Percentiles rank a stretch among this genome's conserved stretches.
Conservation (phyloP, 2,797 vertebrate genomes). For the Antrozous pallidus region DNA sequence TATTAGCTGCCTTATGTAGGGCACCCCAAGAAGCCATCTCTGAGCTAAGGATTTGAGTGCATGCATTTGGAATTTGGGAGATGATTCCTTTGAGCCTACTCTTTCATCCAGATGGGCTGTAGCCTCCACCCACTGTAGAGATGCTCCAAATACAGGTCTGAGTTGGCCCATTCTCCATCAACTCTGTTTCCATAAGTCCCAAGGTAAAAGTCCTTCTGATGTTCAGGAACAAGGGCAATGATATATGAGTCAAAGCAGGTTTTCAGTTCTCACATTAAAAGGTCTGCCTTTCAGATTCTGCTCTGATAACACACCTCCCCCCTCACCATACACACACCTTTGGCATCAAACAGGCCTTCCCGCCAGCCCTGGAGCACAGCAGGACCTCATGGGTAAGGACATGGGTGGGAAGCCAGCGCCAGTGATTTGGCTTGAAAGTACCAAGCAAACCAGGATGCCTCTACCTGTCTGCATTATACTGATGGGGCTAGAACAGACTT, state of each 20-base stretch:
- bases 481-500: not conserved
- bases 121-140: not conserved
- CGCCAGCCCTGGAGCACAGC: not conserved
- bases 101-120: not conserved
- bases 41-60: not conserved
- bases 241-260: not conserved
- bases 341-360: not conserved
- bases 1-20: not conserved
- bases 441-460: not conserved
- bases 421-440: not conserved
- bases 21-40: not conserved
- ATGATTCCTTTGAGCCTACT: not conserved
- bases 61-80: not conserved
- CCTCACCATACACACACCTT: fast-evolving
- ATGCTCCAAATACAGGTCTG: not conserved
- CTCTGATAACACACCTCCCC: not conserved
- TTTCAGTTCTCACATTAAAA: not conserved
- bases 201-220: not conserved
- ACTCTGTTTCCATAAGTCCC: not conserved
- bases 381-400: not conserved
- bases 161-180: not conserved
- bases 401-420: not conserved
- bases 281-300: not conserved
- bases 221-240: not conserved
- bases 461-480: not conserved